These are phyloP conservation scores for Oreocharis arfaki DNA, from an alignment of 2,113 vertebrate genomes.

Conservation along the genomic window DNA sequence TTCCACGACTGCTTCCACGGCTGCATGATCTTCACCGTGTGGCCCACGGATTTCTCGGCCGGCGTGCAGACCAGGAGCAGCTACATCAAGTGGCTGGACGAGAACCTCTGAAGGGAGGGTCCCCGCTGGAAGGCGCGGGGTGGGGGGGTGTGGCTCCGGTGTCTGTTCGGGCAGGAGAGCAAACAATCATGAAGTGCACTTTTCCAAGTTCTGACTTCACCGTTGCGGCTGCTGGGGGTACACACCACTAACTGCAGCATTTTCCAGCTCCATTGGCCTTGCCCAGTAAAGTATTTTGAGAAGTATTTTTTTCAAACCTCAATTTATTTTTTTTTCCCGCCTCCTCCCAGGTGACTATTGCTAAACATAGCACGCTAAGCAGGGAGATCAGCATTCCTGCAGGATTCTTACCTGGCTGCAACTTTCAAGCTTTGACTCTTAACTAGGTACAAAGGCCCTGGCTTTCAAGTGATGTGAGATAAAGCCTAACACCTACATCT, in stretches of 20 bases:
- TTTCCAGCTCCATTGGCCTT: background rate
- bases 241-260: background rate
- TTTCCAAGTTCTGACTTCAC: background rate
- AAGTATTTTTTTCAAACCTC: background rate
- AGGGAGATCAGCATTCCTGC: background rate
- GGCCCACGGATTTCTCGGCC: slow-evolving; percentile 81
- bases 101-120: slow-evolving; percentile 79
- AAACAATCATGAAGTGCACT: background rate
- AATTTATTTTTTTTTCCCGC: background rate
- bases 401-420: background rate
- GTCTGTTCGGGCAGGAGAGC: background rate
- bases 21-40: slow-evolving; percentile 88
- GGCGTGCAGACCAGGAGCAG: slow-evolving; percentile 80
- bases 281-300: background rate
- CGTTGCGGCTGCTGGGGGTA: background rate
- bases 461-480: background rate
- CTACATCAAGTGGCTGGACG: slow-evolving; percentile 88
- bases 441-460: background rate
- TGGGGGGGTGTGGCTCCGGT: background rate
- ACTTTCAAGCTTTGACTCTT: background rate
- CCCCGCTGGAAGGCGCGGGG: background rate
- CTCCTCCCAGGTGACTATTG: background rate
- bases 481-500: background rate
- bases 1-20: slow-evolving; percentile 92
- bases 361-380: background rate